Evolutionary conservation across 1,140 invertebrate genomes (phyloP).

Genomic region (Ylistrum balloti): DNA sequence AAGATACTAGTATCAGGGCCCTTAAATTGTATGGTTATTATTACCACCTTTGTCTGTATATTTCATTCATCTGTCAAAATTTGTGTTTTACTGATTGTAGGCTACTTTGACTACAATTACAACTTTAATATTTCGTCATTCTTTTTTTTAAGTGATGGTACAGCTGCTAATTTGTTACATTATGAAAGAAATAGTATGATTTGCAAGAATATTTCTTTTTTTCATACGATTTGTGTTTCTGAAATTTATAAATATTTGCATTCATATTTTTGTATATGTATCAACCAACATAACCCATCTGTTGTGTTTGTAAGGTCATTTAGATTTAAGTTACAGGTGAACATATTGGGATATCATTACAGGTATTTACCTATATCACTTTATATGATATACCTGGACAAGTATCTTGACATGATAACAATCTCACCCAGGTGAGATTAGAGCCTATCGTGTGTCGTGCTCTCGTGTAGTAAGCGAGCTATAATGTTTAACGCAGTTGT

Average conservation of each 20-base stretch:
- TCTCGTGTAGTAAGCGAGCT: not conserved
- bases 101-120: no score
- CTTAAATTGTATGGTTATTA: no score
- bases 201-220: not conserved
- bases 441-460: not conserved
- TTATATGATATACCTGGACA: not conserved
- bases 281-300: not conserved
- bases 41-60: no score
- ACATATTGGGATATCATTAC: not conserved
- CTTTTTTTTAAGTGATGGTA: no score
- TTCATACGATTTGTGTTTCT: not conserved
- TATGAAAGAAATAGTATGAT: not conserved
- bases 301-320: not conserved
- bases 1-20: no score
- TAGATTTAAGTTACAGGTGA: not conserved
- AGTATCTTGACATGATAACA: slow-evolving; percentile 20
- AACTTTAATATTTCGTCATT: no score
- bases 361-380: not conserved
- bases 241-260: not conserved
- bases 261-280: not conserved
- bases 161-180: no score
- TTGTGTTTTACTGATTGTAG: no score
- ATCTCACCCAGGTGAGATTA: slow-evolving; percentile 33
- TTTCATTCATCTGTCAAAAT: no score
- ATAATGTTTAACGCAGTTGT: not conserved